Conservation (phyloP, 2,888 invertebrate genomes). For the Drosophila anomelani region DNA sequence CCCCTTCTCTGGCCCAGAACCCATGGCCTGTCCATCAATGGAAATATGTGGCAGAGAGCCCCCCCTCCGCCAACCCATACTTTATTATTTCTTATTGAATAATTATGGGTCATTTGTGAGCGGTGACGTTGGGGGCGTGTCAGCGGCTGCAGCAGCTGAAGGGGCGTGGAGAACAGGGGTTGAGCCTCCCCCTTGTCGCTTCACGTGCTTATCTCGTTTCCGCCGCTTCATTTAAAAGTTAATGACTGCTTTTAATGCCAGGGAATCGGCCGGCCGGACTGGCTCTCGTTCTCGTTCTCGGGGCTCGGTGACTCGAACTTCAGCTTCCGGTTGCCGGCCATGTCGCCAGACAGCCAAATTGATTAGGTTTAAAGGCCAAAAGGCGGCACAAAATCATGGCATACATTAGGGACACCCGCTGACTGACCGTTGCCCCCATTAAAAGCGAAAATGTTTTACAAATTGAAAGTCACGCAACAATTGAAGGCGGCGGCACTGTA, state of each 20-base stretch:
- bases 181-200: slow-evolving; percentile 41
- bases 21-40: slow-evolving; percentile 67
- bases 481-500: slow-evolving; percentile 42
- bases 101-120: slow-evolving; percentile 82
- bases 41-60: slow-evolving; percentile 43
- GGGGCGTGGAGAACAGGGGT: background rate
- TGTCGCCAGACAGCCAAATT: slow-evolving; percentile 78
- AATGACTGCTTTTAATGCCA: slow-evolving; percentile 79
- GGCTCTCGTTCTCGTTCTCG: slow-evolving; percentile 4
- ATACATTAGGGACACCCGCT: slow-evolving; percentile 58
- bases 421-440: slow-evolving; percentile 12
- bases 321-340: slow-evolving; percentile 53
- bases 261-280: slow-evolving; percentile 20
- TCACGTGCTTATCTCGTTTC: slow-evolving; percentile 81
- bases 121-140: slow-evolving; percentile 59
- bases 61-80: slow-evolving; percentile 31
- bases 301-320: slow-evolving; percentile 24
- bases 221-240: slow-evolving; percentile 80
- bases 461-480: slow-evolving; percentile 83
- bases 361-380: slow-evolving; percentile 68
- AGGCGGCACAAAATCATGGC: slow-evolving; percentile 59
- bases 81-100: slow-evolving; percentile 83
- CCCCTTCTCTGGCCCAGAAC: background rate
- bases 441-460: slow-evolving; percentile 68
- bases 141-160: slow-evolving; percentile 35